phyloP scores from a whole-genome alignment of 2,888 invertebrate genomes.

The Xestoiulus laeticollis region DNA sequence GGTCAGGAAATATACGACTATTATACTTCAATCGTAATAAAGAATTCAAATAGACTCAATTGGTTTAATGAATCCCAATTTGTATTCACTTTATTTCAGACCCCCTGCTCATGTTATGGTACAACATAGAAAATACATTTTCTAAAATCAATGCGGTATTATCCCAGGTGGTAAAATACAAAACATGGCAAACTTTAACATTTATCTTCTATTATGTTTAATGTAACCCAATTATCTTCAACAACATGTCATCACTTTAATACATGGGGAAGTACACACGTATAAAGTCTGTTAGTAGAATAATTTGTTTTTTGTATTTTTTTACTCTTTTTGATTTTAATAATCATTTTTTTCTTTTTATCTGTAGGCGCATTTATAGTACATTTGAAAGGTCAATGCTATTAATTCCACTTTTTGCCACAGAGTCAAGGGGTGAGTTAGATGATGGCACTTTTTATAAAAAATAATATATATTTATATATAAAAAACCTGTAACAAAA shows the following conservation, averaged over 20 bases:
- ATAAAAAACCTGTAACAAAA: no score
- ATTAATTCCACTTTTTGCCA: background rate
- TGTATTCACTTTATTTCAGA: background rate
- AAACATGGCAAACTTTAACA: background rate
- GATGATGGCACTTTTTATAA: no score
- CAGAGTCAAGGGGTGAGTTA: background rate
- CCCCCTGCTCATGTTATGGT: background rate
- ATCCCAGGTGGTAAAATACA: no score
- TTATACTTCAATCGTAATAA: background rate
- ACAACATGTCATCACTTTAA: background rate
- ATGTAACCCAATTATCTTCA: slow-evolving; percentile 8
- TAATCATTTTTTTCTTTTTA: background rate
- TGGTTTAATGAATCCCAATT: background rate
- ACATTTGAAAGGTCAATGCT: background rate
- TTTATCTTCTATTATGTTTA: background rate
- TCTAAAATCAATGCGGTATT: background rate
- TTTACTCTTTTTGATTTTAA: background rate
- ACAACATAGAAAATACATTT: background rate
- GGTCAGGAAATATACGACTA: background rate
- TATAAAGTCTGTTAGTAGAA: background rate
- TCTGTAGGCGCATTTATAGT: background rate
- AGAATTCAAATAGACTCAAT: background rate
- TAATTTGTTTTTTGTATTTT: background rate
- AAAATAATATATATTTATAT: no score
- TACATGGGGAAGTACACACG: background rate